Percentiles rank a stretch among this genome's conserved stretches.
Evolutionary conservation across 2,113 vertebrate species (phyloP).

Genomic region (Sula dactylatra): DNA sequence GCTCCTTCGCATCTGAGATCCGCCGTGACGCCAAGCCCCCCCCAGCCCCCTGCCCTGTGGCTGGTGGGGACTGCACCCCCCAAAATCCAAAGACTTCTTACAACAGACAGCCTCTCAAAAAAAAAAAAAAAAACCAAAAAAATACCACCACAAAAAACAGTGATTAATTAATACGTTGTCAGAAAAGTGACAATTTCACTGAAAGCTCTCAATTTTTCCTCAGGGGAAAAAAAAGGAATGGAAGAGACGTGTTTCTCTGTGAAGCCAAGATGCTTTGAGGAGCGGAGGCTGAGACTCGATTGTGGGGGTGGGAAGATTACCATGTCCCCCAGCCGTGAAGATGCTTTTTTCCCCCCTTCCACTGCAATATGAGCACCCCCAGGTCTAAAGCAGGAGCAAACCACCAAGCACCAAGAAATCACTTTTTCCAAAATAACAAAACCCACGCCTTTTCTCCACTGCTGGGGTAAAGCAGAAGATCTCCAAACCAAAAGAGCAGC

Average conservation of each 20-base stretch:
- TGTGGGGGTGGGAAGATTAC: not conserved
- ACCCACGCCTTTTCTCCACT: not conserved
- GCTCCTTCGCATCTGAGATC: not conserved
- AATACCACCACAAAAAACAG: not conserved
- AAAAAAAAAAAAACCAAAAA: too few relatives aligned
- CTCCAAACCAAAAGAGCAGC: not conserved
- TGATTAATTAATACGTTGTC: conserved; percentile 1
- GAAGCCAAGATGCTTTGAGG: not conserved
- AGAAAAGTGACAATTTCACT: not conserved
- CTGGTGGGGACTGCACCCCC: accelerated
- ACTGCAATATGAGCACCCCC: not conserved
- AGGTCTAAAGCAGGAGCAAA: not conserved
- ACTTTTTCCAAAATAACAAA: not conserved
- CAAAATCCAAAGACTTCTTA: not conserved
- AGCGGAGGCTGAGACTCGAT: not conserved
- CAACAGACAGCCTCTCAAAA: not conserved
- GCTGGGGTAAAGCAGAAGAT: not conserved
- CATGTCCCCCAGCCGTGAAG: not conserved
- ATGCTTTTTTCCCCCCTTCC: not conserved
- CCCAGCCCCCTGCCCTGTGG: accelerated
- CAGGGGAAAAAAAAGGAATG: not conserved
- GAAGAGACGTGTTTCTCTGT: not conserved
- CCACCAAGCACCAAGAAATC: not conserved
- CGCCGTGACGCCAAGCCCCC: accelerated
- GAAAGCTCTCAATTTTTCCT: not conserved